These are phyloP conservation scores for Brachypterus glaber DNA, from an alignment of 2,888 invertebrate species.

Conservation along the genomic window DNA sequence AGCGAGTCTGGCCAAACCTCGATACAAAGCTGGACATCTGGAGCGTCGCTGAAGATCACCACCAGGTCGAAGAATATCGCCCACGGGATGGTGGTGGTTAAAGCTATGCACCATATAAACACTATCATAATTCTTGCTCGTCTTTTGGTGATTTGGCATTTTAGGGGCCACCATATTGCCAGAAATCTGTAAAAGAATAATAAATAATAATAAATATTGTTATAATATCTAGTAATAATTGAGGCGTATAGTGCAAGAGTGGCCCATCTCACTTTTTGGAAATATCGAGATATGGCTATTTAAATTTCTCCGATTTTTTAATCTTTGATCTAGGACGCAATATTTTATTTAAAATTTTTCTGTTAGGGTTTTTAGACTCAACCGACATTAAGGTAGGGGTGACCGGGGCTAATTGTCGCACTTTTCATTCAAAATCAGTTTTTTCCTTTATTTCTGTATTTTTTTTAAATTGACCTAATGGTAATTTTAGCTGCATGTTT, in stretches of 20 bases:
- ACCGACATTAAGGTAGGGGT: no score
- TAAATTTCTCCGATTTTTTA: no score
- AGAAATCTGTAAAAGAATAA: slow-evolving; percentile 67
- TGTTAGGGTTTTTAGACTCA: no score
- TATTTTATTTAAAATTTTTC: no score
- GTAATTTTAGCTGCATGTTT: no score
- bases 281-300: not conserved
- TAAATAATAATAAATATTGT: not conserved
- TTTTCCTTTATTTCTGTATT: no score
- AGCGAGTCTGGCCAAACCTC: slow-evolving; percentile 81
- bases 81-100: slow-evolving; percentile 82
- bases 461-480: no score
- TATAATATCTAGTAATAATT: not conserved
- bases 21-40: slow-evolving; percentile 66
- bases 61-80: slow-evolving; percentile 80
- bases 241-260: no score
- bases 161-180: slow-evolving; percentile 91
- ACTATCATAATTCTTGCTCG: slow-evolving; percentile 81
- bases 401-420: no score
- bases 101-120: slow-evolving; percentile 81
- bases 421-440: no score
- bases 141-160: slow-evolving; percentile 81
- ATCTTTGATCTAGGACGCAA: no score
- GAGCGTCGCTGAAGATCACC: slow-evolving; percentile 61
- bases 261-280: no score